Conservation (phyloP, 1,140 invertebrate species). For the Lysiphlebus fabarum region DNA sequence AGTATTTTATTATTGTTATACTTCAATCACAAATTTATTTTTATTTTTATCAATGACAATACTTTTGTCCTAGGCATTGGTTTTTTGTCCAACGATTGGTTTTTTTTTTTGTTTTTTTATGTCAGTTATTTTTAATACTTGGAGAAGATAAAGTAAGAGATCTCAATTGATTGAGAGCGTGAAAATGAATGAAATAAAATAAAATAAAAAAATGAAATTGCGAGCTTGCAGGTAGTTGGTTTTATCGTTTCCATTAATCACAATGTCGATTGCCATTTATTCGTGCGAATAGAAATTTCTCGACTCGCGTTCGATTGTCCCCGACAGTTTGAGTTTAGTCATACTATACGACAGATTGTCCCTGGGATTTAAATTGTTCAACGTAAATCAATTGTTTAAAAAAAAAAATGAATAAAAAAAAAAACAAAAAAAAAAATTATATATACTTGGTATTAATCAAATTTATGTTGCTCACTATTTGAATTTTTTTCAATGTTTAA, state of each 20-base stretch:
- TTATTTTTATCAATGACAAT: too few species aligned
- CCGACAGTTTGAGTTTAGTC: conserved; percentile 22
- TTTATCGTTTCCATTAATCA: conserved; percentile 29
- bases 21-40: too few species aligned
- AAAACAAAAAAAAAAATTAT: too few species aligned
- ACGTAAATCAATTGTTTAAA: conserved; percentile 21
- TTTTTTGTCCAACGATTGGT: too few species aligned
- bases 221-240: conserved; percentile 17
- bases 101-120: too few species aligned
- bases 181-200: conserved; percentile 10
- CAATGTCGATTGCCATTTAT: conserved; percentile 25
- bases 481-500: background rate
- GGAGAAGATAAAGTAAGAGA: background rate
- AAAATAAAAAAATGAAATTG: conserved; percentile 1
- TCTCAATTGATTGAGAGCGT: background rate
- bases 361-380: conserved; percentile 20
- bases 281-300: conserved; percentile 25
- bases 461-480: too few species aligned
- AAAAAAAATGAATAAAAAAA: too few species aligned
- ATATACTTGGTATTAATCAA: background rate
- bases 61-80: too few species aligned
- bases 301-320: conserved; percentile 20
- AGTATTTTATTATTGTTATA: too few species aligned
- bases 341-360: conserved; percentile 24
- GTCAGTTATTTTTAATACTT: background rate